A percentile compares a stretch with the other conserved stretches of the same genome.
phyloP scores from a whole-genome alignment of 2,888 invertebrate species.

The Dryobotodes eremita region DNA sequence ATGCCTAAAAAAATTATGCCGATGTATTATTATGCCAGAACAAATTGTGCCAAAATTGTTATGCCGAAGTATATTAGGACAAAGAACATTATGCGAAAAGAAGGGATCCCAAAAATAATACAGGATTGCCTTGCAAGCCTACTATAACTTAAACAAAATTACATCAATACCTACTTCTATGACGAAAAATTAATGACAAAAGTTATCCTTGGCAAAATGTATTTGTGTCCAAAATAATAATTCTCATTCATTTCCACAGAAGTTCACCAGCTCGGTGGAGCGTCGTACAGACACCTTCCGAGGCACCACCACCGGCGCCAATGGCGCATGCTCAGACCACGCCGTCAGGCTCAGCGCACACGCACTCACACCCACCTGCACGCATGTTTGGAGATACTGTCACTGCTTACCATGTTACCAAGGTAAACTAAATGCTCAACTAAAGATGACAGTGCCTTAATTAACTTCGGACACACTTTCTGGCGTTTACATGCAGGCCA shows the following conservation, averaged over 20 bases:
- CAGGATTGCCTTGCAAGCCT: not conserved
- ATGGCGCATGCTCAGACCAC: conserved; percentile 84
- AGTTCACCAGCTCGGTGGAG: conserved; percentile 89
- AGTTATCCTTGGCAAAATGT: not conserved
- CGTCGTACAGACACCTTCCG: conserved; percentile 84
- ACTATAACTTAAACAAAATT: not conserved
- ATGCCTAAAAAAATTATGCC: no score
- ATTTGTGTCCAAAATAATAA: not conserved
- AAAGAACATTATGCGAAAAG: no score
- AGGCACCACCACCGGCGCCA: conserved; percentile 87
- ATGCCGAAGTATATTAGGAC: no score
- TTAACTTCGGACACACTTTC: not conserved
- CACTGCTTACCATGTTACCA: conserved; percentile 87
- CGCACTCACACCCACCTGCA: conserved; percentile 90
- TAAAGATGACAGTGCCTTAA: not conserved
- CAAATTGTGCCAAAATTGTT: no score
- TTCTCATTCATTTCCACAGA: conserved; percentile 61
- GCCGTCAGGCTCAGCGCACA: conserved; percentile 81
- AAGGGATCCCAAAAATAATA: not conserved
- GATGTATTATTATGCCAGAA: no score
- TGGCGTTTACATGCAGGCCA: no score
- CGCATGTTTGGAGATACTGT: conserved; percentile 94
- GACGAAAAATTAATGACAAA: not conserved
- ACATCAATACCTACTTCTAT: not conserved
- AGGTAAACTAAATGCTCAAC: conserved; percentile 72